Evolutionary conservation across 2,113 vertebrate species (phyloP).

Genomic region (Cettia cetti): DNA sequence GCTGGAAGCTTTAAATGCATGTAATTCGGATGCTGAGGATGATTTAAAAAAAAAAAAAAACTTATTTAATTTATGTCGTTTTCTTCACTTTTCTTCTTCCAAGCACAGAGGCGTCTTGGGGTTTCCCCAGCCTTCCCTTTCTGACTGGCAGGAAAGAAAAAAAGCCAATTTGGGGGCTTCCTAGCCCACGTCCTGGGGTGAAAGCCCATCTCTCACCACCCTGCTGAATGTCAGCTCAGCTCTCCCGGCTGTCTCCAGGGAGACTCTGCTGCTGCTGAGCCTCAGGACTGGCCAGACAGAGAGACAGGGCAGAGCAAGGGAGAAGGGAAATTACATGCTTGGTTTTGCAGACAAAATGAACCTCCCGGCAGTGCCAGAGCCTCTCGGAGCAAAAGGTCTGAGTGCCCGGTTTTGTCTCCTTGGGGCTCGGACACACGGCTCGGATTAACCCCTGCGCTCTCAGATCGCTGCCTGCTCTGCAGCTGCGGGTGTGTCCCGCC

Average conservation of each 20-base stretch:
- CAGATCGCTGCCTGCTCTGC: background rate
- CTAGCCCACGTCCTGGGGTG: background rate
- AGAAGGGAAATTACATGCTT: slow-evolving; percentile 31
- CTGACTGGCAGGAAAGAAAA: background rate
- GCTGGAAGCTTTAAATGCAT: background rate
- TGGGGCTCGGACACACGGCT: background rate
- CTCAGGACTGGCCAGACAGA: background rate
- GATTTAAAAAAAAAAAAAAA: no score
- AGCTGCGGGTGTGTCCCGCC: background rate
- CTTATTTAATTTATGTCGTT: fast-evolving
- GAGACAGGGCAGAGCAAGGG: background rate
- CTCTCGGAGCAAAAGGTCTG: background rate
- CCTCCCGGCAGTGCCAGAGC: background rate
- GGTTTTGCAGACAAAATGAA: slow-evolving; percentile 38
- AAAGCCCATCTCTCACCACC: background rate
- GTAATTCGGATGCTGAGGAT: background rate
- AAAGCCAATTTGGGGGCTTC: background rate
- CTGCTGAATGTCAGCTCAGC: background rate
- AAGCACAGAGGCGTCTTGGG: background rate
- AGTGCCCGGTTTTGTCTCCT: background rate
- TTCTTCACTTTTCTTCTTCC: background rate
- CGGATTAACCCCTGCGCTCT: background rate
- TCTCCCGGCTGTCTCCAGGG: background rate
- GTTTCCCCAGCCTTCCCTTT: background rate
- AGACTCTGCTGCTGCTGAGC: background rate